A percentile compares a stretch with the other conserved stretches of the same genome.
These are phyloP conservation scores for Itoplectis maculator DNA, from an alignment of 2,888 invertebrate species.

Conservation along the genomic window DNA sequence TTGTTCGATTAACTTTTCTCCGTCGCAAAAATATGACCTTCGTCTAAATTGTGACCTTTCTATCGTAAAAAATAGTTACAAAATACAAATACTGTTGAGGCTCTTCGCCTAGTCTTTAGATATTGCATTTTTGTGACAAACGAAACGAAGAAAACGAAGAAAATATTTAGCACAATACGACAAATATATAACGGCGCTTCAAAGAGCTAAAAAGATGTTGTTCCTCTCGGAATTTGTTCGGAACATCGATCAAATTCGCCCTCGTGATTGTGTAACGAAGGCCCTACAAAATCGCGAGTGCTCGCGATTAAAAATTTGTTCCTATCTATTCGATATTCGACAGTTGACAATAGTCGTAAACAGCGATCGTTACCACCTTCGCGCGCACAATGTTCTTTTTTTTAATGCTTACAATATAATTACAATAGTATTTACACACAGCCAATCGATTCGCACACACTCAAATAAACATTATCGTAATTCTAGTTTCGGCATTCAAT, in stretches of 20 bases:
- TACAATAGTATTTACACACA: conserved; percentile 46
- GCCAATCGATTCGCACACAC: conserved; percentile 40
- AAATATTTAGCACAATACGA: neutral
- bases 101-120: neutral
- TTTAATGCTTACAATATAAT: conserved; percentile 11
- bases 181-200: neutral
- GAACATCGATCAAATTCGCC: conserved; percentile 20
- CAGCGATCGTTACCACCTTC: conserved; percentile 10
- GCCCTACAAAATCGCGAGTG: conserved; percentile 52
- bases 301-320: conserved; percentile 63
- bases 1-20: neutral
- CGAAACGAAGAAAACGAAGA: neutral
- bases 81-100: neutral
- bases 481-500: neutral
- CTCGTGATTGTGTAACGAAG: conserved; percentile 32
- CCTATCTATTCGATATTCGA: conserved; percentile 65
- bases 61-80: neutral
- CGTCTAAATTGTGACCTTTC: neutral
- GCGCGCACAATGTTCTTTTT: neutral
- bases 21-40: neutral
- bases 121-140: neutral
- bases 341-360: conserved; percentile 49
- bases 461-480: conserved; percentile 4
- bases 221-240: conserved; percentile 8
- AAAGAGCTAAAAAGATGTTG: conserved; percentile 5